Conservation (phyloP, 92 coral and sea anemone species). For the Ricordea florida region DNA sequence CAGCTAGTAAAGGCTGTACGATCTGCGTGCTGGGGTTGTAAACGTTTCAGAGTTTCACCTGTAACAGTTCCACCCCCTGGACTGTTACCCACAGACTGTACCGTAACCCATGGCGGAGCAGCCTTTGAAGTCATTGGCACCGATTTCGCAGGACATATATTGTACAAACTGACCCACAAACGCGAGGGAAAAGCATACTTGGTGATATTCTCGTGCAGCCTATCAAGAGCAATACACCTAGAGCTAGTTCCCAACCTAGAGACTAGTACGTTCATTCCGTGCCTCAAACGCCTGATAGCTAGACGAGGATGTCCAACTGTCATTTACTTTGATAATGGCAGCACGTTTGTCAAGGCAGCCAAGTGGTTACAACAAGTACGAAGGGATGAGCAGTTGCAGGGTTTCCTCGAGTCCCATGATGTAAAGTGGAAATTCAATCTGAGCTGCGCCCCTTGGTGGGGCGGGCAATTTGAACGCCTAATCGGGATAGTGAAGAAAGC, state of each 20-base stretch:
- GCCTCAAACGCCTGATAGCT: conserved; percentile 58
- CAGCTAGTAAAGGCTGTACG: conserved; percentile 56
- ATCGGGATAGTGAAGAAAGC: conserved; percentile 43
- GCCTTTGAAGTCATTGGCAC: conserved; percentile 42
- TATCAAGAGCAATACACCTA: conserved; percentile 58
- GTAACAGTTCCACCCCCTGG: conserved; percentile 61
- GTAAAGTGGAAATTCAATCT: conserved; percentile 51
- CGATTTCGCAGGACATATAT: conserved; percentile 56
- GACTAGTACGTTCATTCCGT: conserved; percentile 28
- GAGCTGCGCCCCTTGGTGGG: conserved; percentile 58
- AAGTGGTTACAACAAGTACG: conserved; percentile 43
- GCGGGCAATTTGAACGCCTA: conserved; percentile 60
- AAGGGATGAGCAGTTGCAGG: conserved; percentile 22
- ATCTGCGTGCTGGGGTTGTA: conserved; percentile 60
- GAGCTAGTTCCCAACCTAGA: conserved; percentile 49
- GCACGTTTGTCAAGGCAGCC: conserved; percentile 54
- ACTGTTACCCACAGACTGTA: conserved; percentile 49
- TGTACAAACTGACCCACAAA: conserved; percentile 33
- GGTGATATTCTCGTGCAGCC: conserved; percentile 56
- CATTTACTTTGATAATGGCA: conserved; percentile 65
- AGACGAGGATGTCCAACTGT: conserved; percentile 61
- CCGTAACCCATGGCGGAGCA: conserved; percentile 14
- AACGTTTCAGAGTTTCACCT: conserved; percentile 43
- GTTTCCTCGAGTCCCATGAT: conserved; percentile 55
- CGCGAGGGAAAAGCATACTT: conserved; percentile 53